Conservation (phyloP, 2,888 invertebrate species). For the Ormyrus thymus region DNA sequence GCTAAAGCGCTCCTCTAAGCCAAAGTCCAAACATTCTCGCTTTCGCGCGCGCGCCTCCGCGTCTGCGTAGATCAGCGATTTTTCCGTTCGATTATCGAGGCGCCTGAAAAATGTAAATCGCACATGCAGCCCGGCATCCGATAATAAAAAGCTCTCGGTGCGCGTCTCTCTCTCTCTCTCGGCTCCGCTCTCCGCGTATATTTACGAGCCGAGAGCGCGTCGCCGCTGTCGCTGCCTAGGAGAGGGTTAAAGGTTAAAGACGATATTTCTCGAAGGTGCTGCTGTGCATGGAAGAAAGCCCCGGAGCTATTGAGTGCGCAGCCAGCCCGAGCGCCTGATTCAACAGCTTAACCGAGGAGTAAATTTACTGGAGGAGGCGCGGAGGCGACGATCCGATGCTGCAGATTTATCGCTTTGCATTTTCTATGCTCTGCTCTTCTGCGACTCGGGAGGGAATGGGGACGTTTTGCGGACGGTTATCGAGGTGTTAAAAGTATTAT, state of each 20-base stretch:
- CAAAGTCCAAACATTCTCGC: too few species aligned
- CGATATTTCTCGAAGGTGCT: conserved; percentile 43
- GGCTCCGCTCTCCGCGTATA: conserved; percentile 1
- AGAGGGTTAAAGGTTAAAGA: conserved; percentile 39
- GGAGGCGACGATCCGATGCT: too few species aligned
- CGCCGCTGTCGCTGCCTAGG: conserved; percentile 23
- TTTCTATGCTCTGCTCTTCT: too few species aligned
- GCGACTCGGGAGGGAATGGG: too few species aligned
- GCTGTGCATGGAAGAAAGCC: neutral
- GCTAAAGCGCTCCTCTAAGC: too few species aligned
- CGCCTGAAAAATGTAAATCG: neutral
- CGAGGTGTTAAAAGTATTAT: too few species aligned
- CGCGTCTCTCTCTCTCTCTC: neutral
- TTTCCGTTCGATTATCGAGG: neutral
- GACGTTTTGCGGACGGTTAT: too few species aligned
- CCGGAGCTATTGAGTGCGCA: neutral
- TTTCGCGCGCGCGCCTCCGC: too few species aligned
- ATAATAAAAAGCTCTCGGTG: conserved; percentile 20
- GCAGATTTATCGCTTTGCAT: too few species aligned
- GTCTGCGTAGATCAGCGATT: too few species aligned
- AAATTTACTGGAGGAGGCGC: neutral
- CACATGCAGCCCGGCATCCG: neutral
- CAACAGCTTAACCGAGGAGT: conserved; percentile 4
- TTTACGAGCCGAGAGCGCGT: conserved; percentile 22
- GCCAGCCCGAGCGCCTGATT: conserved; percentile 11